Conservation (phyloP, 2,113 vertebrate species). For the Elaphurus davidianus region DNA sequence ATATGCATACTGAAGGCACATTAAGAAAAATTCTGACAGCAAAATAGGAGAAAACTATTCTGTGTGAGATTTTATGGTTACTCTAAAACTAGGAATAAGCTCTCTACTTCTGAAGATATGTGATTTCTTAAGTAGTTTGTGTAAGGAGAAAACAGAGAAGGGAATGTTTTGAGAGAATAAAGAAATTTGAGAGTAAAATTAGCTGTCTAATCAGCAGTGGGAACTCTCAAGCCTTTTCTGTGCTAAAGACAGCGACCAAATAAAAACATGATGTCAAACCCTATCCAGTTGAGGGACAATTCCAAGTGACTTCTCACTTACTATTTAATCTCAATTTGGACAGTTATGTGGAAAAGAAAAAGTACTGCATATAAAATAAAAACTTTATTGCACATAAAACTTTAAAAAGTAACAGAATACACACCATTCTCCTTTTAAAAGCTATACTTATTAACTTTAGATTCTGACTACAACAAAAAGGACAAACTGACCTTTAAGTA, state of each 20-base stretch:
- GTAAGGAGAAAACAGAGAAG: not conserved
- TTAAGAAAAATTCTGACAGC: conserved; percentile 5
- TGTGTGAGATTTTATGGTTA: not conserved
- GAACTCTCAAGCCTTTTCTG: not conserved
- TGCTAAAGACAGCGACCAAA: not conserved
- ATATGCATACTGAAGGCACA: not conserved
- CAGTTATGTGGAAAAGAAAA: not conserved
- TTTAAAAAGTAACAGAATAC: conserved; percentile 12
- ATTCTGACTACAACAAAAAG: not conserved
- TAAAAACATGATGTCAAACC: not conserved
- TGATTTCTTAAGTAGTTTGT: conserved; percentile 18
- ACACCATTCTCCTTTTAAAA: not conserved
- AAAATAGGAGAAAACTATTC: not conserved
- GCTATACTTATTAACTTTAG: not conserved
- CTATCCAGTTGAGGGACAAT: not conserved
- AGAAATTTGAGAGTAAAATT: not conserved
- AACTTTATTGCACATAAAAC: not conserved
- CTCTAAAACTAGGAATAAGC: not conserved
- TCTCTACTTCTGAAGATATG: not conserved
- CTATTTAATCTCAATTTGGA: conserved; percentile 11
- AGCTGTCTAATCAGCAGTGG: not conserved
- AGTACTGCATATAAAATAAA: not conserved
- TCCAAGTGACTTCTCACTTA: not conserved
- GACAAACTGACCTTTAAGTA: not conserved
- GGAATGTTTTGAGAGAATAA: not conserved